Evolutionary conservation across 2,113 vertebrate species (phyloP), one percentile per base, ranked within the genome.

Genomic region (Procavia capensis): DNA sequence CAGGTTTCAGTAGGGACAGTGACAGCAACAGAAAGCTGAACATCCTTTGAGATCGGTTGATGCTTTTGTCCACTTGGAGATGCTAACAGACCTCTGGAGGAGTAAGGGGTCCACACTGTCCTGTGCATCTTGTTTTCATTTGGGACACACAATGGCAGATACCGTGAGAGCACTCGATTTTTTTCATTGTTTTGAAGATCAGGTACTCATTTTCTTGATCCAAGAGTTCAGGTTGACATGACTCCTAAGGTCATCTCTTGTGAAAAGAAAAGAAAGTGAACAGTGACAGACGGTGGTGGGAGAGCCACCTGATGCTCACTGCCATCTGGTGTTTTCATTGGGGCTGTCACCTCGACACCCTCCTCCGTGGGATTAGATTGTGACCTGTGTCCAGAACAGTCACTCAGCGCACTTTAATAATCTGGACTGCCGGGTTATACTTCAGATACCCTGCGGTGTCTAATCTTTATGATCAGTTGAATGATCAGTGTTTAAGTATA

Each of bases 381-480:
- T 93, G 94, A 95, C 70, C 97, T 96, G 94, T 80, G 59, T 96
- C 85, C 74, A 96, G 96, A 90, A 98, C 98, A 97, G 97, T 99
- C 98, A 99, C 99, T 99, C 96, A 97, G 99, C 99, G 99, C 99
- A 99, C 99, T 99, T 99, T 99, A 99, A 97, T 99, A 98, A 99
- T 99, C 99, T 99, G 99, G 99, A 99, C 97, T 97, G 95, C 96
- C 99, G 99, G 99, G 99, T 99, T 98, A 98, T 98, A 97, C 98
- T 98, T 98, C 98, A 98, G 99, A 99, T 99, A 99, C 99, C 98
- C 99, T 97, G 94, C 97, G 97, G 98, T 99, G 99, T 99, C 99
- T 98, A 98, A 95, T 98, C 97, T 93, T 89, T 98, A 99, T 76
- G 99, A 99, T 99, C 99, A 99, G 99, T 99, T 99, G 95, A 99